Base-by-base conservation (phyloP, 2,888 invertebrate genomes). In the Abscondita cerata region DNA sequence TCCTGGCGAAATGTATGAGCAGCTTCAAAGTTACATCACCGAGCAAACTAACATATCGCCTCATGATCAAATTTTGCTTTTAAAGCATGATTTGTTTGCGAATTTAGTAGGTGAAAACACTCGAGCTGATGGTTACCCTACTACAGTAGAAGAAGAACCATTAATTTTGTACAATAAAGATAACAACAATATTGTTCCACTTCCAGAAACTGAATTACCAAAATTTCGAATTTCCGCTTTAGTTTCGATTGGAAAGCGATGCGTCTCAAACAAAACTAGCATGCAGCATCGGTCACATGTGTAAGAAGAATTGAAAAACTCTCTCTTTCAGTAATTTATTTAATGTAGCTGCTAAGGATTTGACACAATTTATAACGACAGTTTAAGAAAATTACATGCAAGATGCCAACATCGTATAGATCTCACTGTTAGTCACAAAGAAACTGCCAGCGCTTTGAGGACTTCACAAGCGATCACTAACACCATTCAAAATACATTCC, bases 181-280 rank as follows among this genome's bases (percentile, higher is more conserved):
- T 75, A 92, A 93, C 74, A 93, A 93, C 75, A 93, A 93, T 78
- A 87, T 91, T 0, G 81, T 84, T 15, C 81, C 92, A 71, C 84
- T 86, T 52, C 81, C 85, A 20, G 89, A 90, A 79, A 83, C 85
- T 54, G 92, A 90, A 64, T 79, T 89, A 65, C 91, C 93, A 3
- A 92, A 92, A 80, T 96, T 96, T 77, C 0, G 88, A 89, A n/a
- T 95, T 96, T 81, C 90, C 92, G 91, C 88, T 76, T 85, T 90
- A 56, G 90, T 94, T 25, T 92, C 92, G 0, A 92, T 96, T 0
- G 96, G n/a, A 96, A 79, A 92, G 92, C 76, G 97, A 97, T 79
- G 95, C 96, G 12, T 90, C 90, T 66, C 87, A 93, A 73, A 94
- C 95, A 1, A 96, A 97, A 83, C 87, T 87, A 54, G 92, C 92